Percentiles rank a stretch among this genome's conserved stretches.
These are phyloP conservation scores for Mormoops blainvillei DNA, from an alignment of 2,113 vertebrate genomes.

Conservation along the genomic window DNA sequence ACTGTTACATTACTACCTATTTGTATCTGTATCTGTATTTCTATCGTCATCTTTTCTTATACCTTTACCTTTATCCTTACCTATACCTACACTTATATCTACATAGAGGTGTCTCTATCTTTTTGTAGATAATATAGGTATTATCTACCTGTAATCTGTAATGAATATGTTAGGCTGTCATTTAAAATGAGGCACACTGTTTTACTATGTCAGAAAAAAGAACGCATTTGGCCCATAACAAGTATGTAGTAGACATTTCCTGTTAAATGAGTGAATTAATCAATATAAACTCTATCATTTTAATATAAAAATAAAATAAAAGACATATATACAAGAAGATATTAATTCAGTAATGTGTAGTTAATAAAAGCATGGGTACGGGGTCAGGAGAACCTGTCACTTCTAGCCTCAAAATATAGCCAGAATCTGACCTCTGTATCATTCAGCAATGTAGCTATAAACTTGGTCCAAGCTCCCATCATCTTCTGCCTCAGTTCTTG, in stretches of 20 bases:
- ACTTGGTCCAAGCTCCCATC: neutral
- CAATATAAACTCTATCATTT: neutral
- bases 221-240: neutral
- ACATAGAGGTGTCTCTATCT: neutral
- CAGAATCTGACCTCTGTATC: neutral
- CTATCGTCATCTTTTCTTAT: neutral
- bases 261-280: neutral
- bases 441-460: rapidly evolving
- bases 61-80: neutral
- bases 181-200: neutral
- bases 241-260: neutral
- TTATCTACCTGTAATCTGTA: neutral
- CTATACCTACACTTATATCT: neutral
- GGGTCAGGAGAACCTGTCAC: neutral
- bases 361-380: neutral
- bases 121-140: neutral
- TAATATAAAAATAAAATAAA: neutral
- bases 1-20: neutral
- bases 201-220: neutral
- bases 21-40: neutral
- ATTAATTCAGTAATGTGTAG: neutral
- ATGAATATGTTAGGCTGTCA: neutral
- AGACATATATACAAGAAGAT: neutral
- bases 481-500: neutral
- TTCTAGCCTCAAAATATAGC: neutral